Percentiles rank a stretch among this genome's conserved stretches.
phyloP scores from a whole-genome alignment of 2,113 vertebrate genomes.

The Prinia subflava region DNA sequence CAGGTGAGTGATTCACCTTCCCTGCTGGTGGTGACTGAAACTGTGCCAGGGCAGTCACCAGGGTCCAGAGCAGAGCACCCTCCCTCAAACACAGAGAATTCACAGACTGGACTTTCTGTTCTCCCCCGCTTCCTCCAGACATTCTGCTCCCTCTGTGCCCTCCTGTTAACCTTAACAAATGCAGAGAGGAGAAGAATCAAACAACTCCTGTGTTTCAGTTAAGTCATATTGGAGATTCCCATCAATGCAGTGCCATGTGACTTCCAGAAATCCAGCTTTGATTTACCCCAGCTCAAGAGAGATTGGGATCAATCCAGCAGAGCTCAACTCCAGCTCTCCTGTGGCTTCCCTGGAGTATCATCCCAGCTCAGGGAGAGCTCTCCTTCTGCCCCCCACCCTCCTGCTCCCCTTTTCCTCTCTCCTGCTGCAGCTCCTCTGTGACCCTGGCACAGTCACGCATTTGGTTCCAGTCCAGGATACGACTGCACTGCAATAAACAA shows the following conservation, averaged over 20 bases:
- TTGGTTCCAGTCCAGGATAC: conserved; percentile 30
- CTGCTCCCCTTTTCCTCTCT: neutral
- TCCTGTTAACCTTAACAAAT: neutral
- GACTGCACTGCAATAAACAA: conserved; percentile 65
- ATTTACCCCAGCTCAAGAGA: neutral
- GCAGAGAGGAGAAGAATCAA: neutral
- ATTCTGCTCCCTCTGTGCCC: neutral
- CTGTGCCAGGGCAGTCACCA: neutral
- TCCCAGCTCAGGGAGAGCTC: neutral
- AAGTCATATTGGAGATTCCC: neutral
- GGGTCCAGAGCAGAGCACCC: neutral
- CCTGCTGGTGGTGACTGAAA: neutral
- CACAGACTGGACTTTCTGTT: neutral
- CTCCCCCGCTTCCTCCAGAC: neutral
- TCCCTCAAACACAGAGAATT: neutral
- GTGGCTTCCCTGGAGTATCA: neutral
- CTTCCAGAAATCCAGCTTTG: conserved; percentile 1
- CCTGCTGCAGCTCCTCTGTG: neutral
- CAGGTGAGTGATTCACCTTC: neutral
- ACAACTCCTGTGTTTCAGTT: neutral
- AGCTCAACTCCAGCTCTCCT: neutral
- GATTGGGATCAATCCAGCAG: neutral
- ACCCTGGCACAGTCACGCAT: neutral
- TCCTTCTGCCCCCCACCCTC: neutral
- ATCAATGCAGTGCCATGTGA: neutral